phyloP scores from a whole-genome alignment of 2,797 vertebrate species.

The Lutjanus campechanus region DNA sequence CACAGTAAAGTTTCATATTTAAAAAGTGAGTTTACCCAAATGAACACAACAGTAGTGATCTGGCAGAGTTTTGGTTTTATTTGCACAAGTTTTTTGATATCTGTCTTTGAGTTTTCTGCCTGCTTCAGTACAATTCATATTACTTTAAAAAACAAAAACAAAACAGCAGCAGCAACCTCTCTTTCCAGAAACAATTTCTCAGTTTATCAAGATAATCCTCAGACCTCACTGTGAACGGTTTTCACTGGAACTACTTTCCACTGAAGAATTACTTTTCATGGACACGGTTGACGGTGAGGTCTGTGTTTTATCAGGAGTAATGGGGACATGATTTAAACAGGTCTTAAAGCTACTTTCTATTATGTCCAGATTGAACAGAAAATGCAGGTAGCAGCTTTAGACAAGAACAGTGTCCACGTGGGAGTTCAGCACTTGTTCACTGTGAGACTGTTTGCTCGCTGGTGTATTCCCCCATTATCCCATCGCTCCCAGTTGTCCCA shows the following conservation, averaged over 20 bases:
- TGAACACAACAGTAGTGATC: too few relatives aligned
- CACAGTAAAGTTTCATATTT: not conserved
- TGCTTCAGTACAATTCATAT: constrained; percentile 16
- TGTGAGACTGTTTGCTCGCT: not conserved
- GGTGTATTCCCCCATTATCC: constrained; percentile 22
- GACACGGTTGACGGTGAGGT: not conserved
- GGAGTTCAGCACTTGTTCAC: not conserved
- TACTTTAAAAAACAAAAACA: constrained; percentile 5
- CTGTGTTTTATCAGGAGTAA: constrained; percentile 6
- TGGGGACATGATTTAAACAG: not conserved
- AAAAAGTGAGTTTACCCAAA: not conserved
- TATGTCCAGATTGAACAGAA: not conserved
- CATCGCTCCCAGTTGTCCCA: constrained; percentile 27
- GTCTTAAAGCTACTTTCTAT: not conserved
- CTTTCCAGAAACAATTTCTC: constrained; percentile 15
- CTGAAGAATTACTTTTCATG: not conserved
- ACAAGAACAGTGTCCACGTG: constrained; percentile 5
- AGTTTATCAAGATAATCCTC: constrained; percentile 21
- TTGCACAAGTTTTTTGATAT: constrained; percentile 6
- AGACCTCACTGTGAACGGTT: constrained; percentile 4
- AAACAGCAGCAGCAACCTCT: constrained; percentile 16
- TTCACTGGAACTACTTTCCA: not conserved
- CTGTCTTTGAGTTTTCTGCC: not conserved
- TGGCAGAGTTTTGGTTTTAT: constrained; percentile 2
- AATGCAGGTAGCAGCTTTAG: constrained; percentile 8